A percentile compares a stretch with the other conserved stretches of the same genome.
These are phyloP conservation scores for Drosophila parabipectinata DNA, from an alignment of 1,140 invertebrate genomes.

Conservation along the genomic window DNA sequence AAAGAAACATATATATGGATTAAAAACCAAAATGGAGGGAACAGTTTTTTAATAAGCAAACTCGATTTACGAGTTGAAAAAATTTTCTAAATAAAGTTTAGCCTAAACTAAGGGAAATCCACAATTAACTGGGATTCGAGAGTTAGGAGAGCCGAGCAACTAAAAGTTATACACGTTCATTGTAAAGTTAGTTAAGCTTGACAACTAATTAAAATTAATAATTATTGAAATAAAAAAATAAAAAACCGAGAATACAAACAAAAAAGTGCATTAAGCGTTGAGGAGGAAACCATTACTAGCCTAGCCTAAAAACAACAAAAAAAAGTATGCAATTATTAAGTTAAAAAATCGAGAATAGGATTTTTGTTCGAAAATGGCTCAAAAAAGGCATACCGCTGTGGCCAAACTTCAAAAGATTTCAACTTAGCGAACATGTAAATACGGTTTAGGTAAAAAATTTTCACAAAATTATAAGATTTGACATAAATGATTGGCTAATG, in stretches of 20 bases:
- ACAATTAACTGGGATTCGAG: conserved; percentile 23
- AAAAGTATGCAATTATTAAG: conserved; percentile 78
- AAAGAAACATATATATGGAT: conserved; percentile 63
- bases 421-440: conserved; percentile 1
- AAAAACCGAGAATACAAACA: conserved; percentile 52
- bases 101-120: conserved; percentile 40
- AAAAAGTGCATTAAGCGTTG: conserved; percentile 74
- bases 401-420: conserved; percentile 4
- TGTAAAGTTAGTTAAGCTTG: conserved; percentile 59
- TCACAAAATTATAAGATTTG: conserved; percentile 1
- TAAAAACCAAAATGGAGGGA: conserved; percentile 80
- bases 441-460: conserved; percentile 4
- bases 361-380: conserved; percentile 3
- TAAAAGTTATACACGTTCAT: conserved; percentile 50
- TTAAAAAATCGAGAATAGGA: conserved; percentile 18
- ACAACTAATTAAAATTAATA: conserved; percentile 32
- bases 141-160: conserved; percentile 23
- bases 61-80: conserved; percentile 74
- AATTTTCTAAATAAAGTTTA: conserved; percentile 70
- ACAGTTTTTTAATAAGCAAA: conserved; percentile 78
- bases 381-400: conserved; percentile 5
- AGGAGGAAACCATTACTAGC: conserved; percentile 69
- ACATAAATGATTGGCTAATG: background rate
- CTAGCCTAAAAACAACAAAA: conserved; percentile 65
- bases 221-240: conserved; percentile 1